These are phyloP conservation scores for Scaptomyza graminum DNA, from an alignment of 1,140 invertebrate species.

Conservation along the genomic window DNA sequence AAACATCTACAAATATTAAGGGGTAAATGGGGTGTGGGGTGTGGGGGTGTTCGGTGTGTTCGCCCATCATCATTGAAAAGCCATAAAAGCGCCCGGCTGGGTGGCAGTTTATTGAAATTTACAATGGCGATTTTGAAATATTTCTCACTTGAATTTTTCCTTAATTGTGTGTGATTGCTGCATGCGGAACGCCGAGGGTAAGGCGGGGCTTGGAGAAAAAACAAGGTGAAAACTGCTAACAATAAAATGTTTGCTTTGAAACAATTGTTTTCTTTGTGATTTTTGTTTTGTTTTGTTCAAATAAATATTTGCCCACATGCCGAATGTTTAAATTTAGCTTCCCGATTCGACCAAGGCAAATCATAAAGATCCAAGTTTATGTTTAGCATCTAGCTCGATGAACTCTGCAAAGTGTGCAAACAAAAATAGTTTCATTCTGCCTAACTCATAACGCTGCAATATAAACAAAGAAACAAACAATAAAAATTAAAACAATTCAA, in stretches of 20 bases:
- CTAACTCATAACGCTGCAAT: conserved; percentile 19
- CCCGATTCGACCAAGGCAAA: neutral
- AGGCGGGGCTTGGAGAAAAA: no score
- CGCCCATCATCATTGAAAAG: conserved; percentile 63
- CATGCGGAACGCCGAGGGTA: neutral
- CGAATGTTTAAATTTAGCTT: conserved; percentile 42
- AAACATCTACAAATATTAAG: conserved; percentile 56
- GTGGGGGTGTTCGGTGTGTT: neutral
- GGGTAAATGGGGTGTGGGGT: neutral
- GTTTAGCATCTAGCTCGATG: conserved; percentile 17
- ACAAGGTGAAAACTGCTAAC: conserved; percentile 67
- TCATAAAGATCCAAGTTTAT: conserved; percentile 36
- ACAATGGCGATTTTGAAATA: conserved; percentile 45
- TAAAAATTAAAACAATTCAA: no score
- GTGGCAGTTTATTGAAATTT: conserved; percentile 31
- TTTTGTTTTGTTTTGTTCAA: conserved; percentile 36
- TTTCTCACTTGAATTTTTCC: conserved; percentile 39
- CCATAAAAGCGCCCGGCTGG: conserved; percentile 57
- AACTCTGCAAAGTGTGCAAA: conserved; percentile 24
- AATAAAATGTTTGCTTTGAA: conserved; percentile 58
- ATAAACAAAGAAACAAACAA: conserved; percentile 1
- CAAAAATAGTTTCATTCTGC: conserved; percentile 22
- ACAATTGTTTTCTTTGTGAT: conserved; percentile 43
- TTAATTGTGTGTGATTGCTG: neutral
- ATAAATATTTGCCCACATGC: conserved; percentile 49